Base-by-base conservation (phyloP, 2,113 vertebrate genomes). In the Psephotus haematonotus region DNA sequence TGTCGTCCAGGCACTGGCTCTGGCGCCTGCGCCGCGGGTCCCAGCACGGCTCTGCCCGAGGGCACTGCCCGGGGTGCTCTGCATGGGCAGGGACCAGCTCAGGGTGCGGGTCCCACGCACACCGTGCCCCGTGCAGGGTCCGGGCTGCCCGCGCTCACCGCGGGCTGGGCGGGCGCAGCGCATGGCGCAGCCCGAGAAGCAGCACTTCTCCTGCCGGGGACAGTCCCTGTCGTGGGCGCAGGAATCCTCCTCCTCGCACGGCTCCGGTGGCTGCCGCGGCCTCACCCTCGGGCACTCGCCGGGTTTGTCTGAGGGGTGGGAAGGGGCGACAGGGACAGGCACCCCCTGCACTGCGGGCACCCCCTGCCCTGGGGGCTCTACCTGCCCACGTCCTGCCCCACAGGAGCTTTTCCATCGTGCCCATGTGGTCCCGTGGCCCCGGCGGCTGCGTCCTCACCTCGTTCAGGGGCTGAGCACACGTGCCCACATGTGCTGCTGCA, bases 131-230 rank as follows among this genome's bases (percentile, higher is more conserved):
- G 6, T 29, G 68, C 63, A 11, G 3, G 13, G 63, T 18, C 59
- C 1, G 2, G 13, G 59, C 33, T 49, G 62, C 44, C 64, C 0
- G 0, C 0, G 3, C 62, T 96, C 77, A 97, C 96, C 95, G 57
- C 8, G 50, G 65, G 93, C 87, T 13, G 83, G 91, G 70, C 29
- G 91, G 62, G 50, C 1, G 20, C 95, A 95, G 89, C 0, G 47
- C 95, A 95, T 91, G 89, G 89, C 64, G 0, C 96, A 97, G 94
- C 95, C 86, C 0, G 89, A 81, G 89, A 95, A 96, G 70, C 95
- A 97, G 91, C 95, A 95, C 15, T 97, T 97, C 65, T 95, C 50
- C 91, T 92, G 94, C 47, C 52, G 70, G 57, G 94, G 47, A 47
- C 96, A 97, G 74, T 97, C 84, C 70, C 94, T 78, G 94, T 95